Base-by-base conservation (phyloP, 2,797 vertebrate species). In the Valencia hispanica region DNA sequence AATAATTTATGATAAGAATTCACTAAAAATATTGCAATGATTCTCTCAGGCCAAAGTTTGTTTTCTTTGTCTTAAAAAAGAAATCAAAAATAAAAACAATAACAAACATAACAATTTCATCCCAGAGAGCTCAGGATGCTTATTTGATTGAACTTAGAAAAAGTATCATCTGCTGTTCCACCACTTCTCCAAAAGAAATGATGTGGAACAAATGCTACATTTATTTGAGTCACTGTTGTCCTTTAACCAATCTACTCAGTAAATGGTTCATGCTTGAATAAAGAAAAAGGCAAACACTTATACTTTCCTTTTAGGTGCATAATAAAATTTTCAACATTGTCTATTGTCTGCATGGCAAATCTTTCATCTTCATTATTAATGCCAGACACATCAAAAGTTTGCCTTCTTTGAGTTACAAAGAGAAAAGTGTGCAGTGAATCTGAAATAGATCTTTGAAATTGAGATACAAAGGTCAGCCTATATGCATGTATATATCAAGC, bases 401-500 rank as follows among this genome's bases (percentile, higher is more conserved):
- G 12, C 68, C 15, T 57, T 43, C 65, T 70, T 20, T 34, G 72
- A 59, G 80, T 80, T 72, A 70, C 57, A 59, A 32, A 75, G 53
- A 79, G 65, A 69, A 32, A 11, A 68, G 27, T 77, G 69, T n/a
- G n/a, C 68, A 69, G 48, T 61, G 76, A 76, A 84, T 72, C 65
- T 79, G 25, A 86, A 73, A 68, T 30, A 61, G 76, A 85, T 74
- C 73, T 0, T 6, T 20, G 55, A 41, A 84, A 27, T 39, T 55
- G 22, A 81, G 76, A 41, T n/a, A 68, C 79, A 48, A 34, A 70
- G 83, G 80, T 89, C 75, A 66, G 70, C 72, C 43, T 72, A 68
- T 59, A 15, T 75, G 57, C 79, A 68, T 25, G 10, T 72, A 66
- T 71, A 55, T 72, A 47, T 18, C 72, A 20, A 73, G 86, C 80